Evolutionary conservation across 2,113 vertebrate genomes (phyloP).

Genomic region (Corythornis cristatus): DNA sequence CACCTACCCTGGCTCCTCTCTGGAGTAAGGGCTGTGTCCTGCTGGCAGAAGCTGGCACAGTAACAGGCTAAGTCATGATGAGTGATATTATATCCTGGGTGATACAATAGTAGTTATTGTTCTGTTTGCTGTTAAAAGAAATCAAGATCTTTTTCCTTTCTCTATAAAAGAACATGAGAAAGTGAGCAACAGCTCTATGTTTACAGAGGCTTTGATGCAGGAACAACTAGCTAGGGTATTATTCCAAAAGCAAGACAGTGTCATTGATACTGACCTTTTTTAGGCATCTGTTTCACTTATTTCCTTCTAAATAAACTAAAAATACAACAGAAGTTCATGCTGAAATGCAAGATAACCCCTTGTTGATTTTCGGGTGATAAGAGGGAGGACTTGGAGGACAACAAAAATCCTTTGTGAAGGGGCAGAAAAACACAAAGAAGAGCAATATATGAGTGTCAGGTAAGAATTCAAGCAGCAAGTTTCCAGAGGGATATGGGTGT

Average conservation of each 20-base stretch:
- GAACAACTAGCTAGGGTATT: not conserved
- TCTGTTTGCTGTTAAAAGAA: not conserved
- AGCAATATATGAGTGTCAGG: not conserved
- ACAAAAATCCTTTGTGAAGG: not conserved
- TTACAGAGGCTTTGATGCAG: not conserved
- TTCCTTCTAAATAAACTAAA: not conserved
- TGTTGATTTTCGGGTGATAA: not conserved
- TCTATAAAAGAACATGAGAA: not conserved
- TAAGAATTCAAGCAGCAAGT: not conserved
- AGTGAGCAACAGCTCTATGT: not conserved
- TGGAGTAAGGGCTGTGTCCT: rapidly evolving
- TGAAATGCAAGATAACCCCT: not conserved
- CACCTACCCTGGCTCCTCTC: not conserved
- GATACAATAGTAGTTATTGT: not conserved
- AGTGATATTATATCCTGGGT: not conserved
- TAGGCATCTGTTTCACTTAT: not conserved
- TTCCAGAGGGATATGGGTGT: not conserved
- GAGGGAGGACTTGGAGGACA: not conserved
- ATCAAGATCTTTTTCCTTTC: not conserved
- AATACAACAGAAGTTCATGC: not conserved
- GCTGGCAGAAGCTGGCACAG: not conserved
- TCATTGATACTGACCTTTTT: not conserved
- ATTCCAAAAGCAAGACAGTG: not conserved
- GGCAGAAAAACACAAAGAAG: not conserved
- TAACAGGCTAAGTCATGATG: not conserved